Evolutionary conservation across 2,113 vertebrate genomes (phyloP).

Genomic region (Meleagris gallopavo): DNA sequence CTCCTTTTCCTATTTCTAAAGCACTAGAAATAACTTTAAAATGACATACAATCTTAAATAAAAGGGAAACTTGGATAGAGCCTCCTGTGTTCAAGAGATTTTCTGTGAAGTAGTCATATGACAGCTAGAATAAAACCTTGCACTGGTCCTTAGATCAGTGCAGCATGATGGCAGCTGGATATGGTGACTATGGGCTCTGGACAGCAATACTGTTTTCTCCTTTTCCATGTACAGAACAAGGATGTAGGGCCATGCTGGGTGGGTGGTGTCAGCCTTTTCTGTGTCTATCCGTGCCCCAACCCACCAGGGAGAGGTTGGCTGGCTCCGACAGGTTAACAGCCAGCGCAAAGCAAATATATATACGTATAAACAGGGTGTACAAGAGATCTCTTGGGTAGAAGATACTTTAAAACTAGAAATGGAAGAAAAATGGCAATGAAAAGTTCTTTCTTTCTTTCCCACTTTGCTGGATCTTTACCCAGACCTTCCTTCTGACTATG

Average conservation of each 20-base stretch:
- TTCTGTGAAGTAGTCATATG: no score
- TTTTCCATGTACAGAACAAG: no score
- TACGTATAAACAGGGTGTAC: neutral
- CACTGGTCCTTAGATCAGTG: no score
- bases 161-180: no score
- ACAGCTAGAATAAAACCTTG: no score
- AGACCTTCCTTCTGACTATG: neutral
- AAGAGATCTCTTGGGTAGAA: neutral
- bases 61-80: neutral
- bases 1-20: neutral
- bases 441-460: neutral
- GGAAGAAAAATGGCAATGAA: neutral
- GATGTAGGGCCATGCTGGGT: no score
- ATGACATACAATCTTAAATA: neutral
- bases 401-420: neutral
- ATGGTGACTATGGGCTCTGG: no score
- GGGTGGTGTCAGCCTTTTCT: no score
- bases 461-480: neutral
- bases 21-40: neutral
- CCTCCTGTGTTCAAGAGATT: no score
- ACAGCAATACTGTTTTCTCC: no score
- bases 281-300: no score
- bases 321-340: neutral
- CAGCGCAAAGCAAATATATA: neutral
- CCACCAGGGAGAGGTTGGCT: neutral